These are phyloP conservation scores for Anguilla megastoma DNA, from an alignment of 2,797 vertebrate species.

Conservation along the genomic window DNA sequence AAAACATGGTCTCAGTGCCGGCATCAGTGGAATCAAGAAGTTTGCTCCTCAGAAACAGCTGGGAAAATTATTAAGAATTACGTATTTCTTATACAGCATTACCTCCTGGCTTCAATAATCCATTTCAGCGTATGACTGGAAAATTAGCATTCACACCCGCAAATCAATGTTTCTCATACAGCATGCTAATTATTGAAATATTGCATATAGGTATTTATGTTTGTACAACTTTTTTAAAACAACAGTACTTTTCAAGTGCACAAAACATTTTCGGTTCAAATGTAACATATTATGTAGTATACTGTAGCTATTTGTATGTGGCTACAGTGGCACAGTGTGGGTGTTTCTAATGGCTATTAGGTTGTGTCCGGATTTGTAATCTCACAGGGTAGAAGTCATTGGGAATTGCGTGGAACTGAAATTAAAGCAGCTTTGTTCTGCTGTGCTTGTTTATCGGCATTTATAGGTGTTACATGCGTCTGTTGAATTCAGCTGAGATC, in stretches of 20 bases:
- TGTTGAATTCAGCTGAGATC: not conserved
- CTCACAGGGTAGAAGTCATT: not conserved
- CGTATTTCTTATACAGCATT: too few species aligned
- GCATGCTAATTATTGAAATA: not conserved
- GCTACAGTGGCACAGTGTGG: not conserved
- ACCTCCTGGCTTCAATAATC: not conserved
- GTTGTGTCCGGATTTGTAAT: not conserved
- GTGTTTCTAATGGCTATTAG: not conserved
- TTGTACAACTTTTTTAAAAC: not conserved
- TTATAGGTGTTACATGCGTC: not conserved
- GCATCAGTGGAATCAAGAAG: too few species aligned
- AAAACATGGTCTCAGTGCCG: too few species aligned
- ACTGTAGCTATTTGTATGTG: not conserved
- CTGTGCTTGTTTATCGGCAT: not conserved
- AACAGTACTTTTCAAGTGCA: not conserved
- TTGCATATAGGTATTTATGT: not conserved
- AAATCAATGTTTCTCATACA: too few species aligned
- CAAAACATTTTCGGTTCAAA: not conserved
- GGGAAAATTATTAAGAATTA: too few species aligned
- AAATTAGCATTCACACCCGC: not conserved
- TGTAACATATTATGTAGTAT: not conserved
- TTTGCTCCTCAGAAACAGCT: too few species aligned
- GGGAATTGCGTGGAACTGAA: not conserved
- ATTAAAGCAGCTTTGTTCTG: not conserved
- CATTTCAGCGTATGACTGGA: not conserved